Evolutionary conservation across 2,113 vertebrate genomes (phyloP), one percentile per base, ranked within the genome.

Genomic region (Anarrhichthys ocellatus): DNA sequence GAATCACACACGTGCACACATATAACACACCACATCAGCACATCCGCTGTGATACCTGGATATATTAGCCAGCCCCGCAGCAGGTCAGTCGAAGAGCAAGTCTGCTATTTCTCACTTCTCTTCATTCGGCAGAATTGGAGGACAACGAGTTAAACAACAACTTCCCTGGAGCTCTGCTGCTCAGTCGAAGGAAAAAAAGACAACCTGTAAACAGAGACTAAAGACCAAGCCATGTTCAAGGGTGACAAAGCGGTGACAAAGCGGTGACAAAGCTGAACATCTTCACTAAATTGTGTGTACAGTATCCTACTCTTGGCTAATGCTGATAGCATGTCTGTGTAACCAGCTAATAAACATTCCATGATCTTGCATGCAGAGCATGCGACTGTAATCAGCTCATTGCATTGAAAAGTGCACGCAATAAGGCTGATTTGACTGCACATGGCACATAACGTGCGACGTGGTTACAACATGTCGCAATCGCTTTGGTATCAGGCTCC

Each of bases 21-120:
- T 40, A 58, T 64, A 58, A 65, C 32, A 72, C 59, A 63, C 58
- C 29, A 32, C 76, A 40, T 78, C 44, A 61, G 5, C 50, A 42
- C 73, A 71, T 80, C 73, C 70, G 86, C 77, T 68, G 65, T 76
- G 69, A 80, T 82, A 88, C 79, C 70, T 87, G 73, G 80, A 87
- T 82, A 54, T 64, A 80, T 70, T 44, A 77, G 65, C 15, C 34
- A 34, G 46, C 46, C 66, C 46, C 52, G 75, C 76, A 73, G 81
- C 73, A 24, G 36, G 22, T 59, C 50, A 70, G 62, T 79, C 40
- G 80, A 63, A 42, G 72, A 82, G 62, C 66, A 83, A 58, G 61
- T 24, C 64, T 64, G 24, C 5, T 9, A 34, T 50, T 70, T 73
- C 50, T 73, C 71, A 36, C 65, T 18, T 54, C 11, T 46, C 69